Percentiles rank a stretch among this genome's conserved stretches.
Conservation (phyloP, 1,140 invertebrate genomes). For the Eupristina koningsbergeri region DNA sequence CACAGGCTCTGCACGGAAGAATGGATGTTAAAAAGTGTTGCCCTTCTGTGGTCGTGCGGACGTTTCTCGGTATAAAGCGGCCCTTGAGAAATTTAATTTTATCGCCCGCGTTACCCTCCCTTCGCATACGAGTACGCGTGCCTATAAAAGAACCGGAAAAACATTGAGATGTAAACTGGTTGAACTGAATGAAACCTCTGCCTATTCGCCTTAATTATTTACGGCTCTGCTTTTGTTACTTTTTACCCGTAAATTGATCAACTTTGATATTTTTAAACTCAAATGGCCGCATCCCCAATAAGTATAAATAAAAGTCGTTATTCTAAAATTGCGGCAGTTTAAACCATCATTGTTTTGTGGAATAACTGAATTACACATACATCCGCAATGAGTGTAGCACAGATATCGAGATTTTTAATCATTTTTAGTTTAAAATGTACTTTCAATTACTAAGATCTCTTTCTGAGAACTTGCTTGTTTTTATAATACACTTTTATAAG, state of each 20-base stretch:
- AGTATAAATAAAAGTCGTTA: too few species aligned
- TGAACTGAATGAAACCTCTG: neutral
- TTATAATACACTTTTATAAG: too few species aligned
- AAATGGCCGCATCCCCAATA: neutral
- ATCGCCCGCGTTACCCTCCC: neutral
- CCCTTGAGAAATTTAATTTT: constrained; percentile 42
- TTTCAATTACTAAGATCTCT: too few species aligned
- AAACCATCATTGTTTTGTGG: neutral
- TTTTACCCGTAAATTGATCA: neutral
- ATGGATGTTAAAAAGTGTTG: constrained; percentile 26
- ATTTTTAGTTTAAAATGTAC: too few species aligned
- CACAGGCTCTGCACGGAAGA: neutral
- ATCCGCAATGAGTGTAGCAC: too few species aligned
- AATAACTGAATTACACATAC: too few species aligned
- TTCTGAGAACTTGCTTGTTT: too few species aligned
- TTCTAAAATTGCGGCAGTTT: neutral
- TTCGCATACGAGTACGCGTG: neutral
- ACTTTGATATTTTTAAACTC: neutral
- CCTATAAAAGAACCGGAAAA: neutral
- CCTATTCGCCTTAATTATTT: neutral
- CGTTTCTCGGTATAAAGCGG: constrained; percentile 27
- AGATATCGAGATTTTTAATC: too few species aligned
- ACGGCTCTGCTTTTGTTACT: neutral
- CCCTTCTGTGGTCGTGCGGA: neutral
- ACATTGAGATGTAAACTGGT: neutral